Evolutionary conservation across 1,140 invertebrate genomes (phyloP), one percentile per base, ranked within the genome.

Genomic region (Chelonus insularis): DNA sequence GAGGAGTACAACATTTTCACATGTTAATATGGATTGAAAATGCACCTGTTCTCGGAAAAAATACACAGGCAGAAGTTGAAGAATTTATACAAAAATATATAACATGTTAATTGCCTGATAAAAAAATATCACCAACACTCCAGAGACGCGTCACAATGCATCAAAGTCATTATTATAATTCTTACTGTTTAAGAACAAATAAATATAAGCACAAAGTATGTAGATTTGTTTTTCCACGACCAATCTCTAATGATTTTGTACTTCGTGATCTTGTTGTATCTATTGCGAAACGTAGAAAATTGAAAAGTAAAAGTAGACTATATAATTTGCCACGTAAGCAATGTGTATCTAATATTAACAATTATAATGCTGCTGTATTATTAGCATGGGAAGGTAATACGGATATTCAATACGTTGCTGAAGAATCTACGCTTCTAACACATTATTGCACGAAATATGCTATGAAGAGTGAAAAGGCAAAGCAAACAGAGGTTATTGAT

Each of bases 1-100:
- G 69, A 36, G 71, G 69, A 32, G 57, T 58, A 2, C 69, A 72
- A 58, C 73, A 73, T 60, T 75, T 75, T 60, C 72, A 75, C 64
- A 57, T 75, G 55, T 63, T 68, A 37, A 63, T 74, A 48, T 75
- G 69, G 71, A 64, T 74, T 8, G 66, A 70, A 64, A 62, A 64
- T 23, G 71, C 68, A 8, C 73, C 72, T 16, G 61, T 68, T 14
- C 34, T 64, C n/a, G 51, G 57, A 9, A 39, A 50, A 50, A 41
- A 45, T 12, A 11, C 57, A 25, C 25, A 36, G 3, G 67, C 68
- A 14, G 68, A 75, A 55, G 63, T 76, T 11, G 68, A 66, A 11
- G 12, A 60, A 54, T 76, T 76, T 51, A 74, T 75, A 60, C 23
- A 45, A 9, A 71, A 73, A 57, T 76, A 76, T 58, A 62, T 72